These are phyloP conservation scores for Thalpophila matura DNA, from an alignment of 2,888 invertebrate genomes.

Conservation along the genomic window DNA sequence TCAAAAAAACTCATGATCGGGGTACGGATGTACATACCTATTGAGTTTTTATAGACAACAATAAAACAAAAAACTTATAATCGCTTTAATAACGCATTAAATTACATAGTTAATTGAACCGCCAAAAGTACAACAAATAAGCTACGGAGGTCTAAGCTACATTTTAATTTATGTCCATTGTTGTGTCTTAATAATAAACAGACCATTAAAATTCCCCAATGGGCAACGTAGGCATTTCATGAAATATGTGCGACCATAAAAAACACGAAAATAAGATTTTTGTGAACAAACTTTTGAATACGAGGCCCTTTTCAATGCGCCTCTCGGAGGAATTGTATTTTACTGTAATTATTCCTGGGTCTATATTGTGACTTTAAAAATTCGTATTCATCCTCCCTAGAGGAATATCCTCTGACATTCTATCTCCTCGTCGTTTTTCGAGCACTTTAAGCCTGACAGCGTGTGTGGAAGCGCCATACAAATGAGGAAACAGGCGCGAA, in stretches of 20 bases:
- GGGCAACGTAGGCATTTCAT: slow-evolving; percentile 45
- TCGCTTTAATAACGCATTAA: too few species aligned
- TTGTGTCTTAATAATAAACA: slow-evolving; percentile 58
- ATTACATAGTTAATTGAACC: background rate
- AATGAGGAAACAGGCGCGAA: slow-evolving; percentile 16
- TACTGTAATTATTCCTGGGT: slow-evolving; percentile 47
- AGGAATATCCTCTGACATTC: slow-evolving; percentile 15
- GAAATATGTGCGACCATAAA: slow-evolving; percentile 55
- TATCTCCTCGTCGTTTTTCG: background rate
- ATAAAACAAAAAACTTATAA: too few species aligned
- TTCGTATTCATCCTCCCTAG: slow-evolving; percentile 42
- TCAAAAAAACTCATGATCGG: too few species aligned
- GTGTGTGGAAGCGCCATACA: slow-evolving; percentile 4
- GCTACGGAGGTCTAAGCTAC: slow-evolving; percentile 26
- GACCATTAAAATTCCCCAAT: slow-evolving; percentile 61
- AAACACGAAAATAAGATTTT: slow-evolving; percentile 59
- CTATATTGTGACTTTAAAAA: slow-evolving; percentile 66
- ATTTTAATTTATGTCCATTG: slow-evolving; percentile 59
- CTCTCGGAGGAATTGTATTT: slow-evolving; percentile 49
- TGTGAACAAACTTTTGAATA: slow-evolving; percentile 55
- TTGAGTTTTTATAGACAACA: too few species aligned
- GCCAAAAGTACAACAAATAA: slow-evolving; percentile 42
- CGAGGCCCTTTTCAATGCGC: slow-evolving; percentile 55
- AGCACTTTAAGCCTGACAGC: slow-evolving; percentile 6
- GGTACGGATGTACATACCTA: too few species aligned